Percentiles rank a stretch among this genome's conserved stretches.
Evolutionary conservation across 2,797 vertebrate species (phyloP).

Genomic region (Calcarius lapponicus): DNA sequence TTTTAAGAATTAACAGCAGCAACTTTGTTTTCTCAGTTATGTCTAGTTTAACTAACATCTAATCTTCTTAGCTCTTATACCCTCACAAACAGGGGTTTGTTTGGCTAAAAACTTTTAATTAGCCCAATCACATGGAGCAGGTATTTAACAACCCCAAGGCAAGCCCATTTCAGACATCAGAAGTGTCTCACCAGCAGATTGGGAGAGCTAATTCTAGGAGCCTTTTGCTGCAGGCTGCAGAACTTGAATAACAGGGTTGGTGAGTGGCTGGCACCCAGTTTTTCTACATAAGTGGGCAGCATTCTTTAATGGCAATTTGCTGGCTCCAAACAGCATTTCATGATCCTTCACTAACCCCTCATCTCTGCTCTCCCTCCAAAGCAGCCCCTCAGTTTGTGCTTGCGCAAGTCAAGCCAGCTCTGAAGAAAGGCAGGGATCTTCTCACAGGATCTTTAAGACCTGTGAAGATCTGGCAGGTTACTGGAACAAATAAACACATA

Average conservation of each 20-base stretch:
- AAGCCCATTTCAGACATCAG: conserved; percentile 50
- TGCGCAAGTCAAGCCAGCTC: neutral
- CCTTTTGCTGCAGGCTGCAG: conserved; percentile 6
- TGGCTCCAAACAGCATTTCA: neutral
- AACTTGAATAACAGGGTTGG: conserved; percentile 38
- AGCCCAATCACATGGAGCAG: conserved; percentile 67
- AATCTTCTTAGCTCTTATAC: conserved; percentile 78
- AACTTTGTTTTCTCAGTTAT: conserved; percentile 65
- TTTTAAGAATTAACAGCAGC: conserved; percentile 67
- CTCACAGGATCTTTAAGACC: neutral
- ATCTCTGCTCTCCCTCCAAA: neutral
- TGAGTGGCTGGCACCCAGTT: conserved; percentile 34
- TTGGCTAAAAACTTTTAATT: conserved; percentile 71
- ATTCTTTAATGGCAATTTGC: conserved; percentile 36
- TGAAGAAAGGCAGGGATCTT: neutral
- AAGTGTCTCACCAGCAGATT: conserved; percentile 20
- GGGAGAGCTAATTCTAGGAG: neutral
- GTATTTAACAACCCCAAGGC: conserved; percentile 58
- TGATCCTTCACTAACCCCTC: neutral
- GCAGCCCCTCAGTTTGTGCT: neutral
- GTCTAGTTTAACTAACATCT: conserved; percentile 71
- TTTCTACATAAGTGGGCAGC: conserved; percentile 7
- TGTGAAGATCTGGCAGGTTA: neutral
- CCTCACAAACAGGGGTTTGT: conserved; percentile 75
- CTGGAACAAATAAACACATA: neutral